Percentiles rank a stretch among this genome's conserved stretches.
phyloP scores from a whole-genome alignment of 2,888 invertebrate genomes.

The Cepaea hortensis region DNA sequence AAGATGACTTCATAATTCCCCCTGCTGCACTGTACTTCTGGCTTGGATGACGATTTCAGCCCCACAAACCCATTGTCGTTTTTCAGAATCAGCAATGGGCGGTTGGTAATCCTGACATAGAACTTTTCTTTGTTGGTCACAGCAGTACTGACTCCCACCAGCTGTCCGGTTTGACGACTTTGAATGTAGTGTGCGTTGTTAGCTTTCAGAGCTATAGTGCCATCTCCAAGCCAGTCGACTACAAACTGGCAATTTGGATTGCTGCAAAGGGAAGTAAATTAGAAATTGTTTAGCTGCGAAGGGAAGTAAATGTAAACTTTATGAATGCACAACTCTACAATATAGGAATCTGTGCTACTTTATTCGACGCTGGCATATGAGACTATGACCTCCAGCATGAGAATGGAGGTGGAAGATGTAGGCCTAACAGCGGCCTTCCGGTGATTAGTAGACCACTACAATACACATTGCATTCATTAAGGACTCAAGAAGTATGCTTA shows the following conservation, averaged over 20 bases:
- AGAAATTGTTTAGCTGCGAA: no score
- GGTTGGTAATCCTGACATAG: constrained; percentile 82
- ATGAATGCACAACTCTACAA: no score
- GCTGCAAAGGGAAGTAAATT: constrained; percentile 1
- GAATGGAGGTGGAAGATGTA: no score
- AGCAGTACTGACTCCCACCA: constrained; percentile 89
- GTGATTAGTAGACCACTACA: no score
- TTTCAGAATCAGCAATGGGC: constrained; percentile 93
- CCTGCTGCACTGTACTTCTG: constrained; percentile 91
- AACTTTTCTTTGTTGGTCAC: constrained; percentile 93
- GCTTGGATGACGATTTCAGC: constrained; percentile 85
- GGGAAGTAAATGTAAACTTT: no score
- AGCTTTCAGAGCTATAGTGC: constrained; percentile 92
- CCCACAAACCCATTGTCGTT: constrained; percentile 97
- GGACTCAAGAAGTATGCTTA: no score
- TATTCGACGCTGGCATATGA: no score
- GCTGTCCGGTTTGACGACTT: constrained; percentile 94
- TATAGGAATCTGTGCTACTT: no score
- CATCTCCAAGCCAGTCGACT: constrained; percentile 93
- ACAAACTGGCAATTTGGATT: constrained; percentile 82
- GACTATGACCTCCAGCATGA: no score
- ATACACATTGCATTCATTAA: no score
- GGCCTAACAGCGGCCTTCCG: no score
- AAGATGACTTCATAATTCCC: constrained; percentile 94
- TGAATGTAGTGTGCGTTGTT: constrained; percentile 95